Conservation (phyloP, 2,888 invertebrate species). For the Conops quadrifasciatus region DNA sequence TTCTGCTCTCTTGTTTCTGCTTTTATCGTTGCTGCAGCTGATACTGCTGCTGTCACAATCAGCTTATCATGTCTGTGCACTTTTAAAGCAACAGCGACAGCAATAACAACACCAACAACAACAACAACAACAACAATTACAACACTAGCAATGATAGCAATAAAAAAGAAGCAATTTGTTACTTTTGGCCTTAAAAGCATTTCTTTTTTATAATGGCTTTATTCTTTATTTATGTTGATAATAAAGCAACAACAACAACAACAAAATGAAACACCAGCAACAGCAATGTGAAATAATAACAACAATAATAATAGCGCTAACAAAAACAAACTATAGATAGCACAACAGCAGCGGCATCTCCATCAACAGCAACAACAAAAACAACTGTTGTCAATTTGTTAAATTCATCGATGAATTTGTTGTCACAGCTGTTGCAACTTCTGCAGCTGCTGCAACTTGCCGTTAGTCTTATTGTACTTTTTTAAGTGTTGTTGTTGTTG, state of each 20-base stretch:
- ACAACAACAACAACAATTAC: not conserved
- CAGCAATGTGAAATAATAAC: slow-evolving; percentile 12
- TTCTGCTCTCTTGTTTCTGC: not conserved
- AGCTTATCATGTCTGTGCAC: slow-evolving; percentile 11
- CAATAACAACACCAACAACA: not conserved
- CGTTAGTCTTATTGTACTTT: too few relatives aligned
- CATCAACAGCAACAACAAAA: slow-evolving; percentile 1
- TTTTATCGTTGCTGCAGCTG: not conserved
- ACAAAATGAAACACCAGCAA: not conserved
- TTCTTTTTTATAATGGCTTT: not conserved
- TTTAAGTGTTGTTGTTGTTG: slow-evolving; percentile 24
- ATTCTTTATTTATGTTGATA: not conserved
- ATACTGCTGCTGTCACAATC: not conserved
- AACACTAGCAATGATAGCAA: too few relatives aligned
- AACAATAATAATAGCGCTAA: slow-evolving; percentile 23
- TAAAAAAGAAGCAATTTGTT: slow-evolving; percentile 2
- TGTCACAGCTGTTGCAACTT: not conserved
- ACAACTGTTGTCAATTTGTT: slow-evolving; percentile 9
- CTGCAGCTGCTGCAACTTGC: slow-evolving; percentile 10
- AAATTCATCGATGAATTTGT: slow-evolving; percentile 6
- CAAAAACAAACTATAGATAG: not conserved
- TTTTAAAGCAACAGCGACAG: not conserved
- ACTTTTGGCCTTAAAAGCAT: not conserved
- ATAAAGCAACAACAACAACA: not conserved
- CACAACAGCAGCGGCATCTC: slow-evolving; percentile 15